Percentiles rank a stretch among this genome's conserved stretches.
phyloP scores from a whole-genome alignment of 35 echinoderm and acorn worm genomes.

The Chiridota heheva region DNA sequence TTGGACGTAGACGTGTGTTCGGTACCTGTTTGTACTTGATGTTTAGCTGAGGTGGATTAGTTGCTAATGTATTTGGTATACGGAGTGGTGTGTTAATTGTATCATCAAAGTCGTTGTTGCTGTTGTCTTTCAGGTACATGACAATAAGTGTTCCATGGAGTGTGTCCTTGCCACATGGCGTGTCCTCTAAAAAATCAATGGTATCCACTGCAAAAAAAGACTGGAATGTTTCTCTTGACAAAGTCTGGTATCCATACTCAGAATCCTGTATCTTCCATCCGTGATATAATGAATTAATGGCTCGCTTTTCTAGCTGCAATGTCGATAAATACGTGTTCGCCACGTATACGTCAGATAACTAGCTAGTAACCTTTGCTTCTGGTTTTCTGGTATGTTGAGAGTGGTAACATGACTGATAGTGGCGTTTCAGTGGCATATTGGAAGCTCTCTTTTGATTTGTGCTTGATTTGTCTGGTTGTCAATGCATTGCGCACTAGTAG shows the following conservation, averaged over 20 bases:
- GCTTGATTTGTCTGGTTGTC: not conserved
- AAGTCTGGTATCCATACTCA: slow-evolving; percentile 28
- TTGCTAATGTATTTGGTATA: slow-evolving; percentile 9
- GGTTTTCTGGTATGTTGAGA: not conserved
- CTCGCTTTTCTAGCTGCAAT: slow-evolving; percentile 23
- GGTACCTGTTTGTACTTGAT: slow-evolving; percentile 30
- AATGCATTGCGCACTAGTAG: slow-evolving; percentile 9
- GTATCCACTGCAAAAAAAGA: slow-evolving; percentile 37
- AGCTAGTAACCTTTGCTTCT: not conserved
- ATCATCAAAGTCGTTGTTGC: not conserved
- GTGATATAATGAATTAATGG: not conserved
- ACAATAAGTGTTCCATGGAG: slow-evolving; percentile 25
- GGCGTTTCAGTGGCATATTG: slow-evolving; percentile 6
- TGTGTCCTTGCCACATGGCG: slow-evolving; percentile 26
- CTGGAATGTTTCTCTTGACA: slow-evolving; percentile 27
- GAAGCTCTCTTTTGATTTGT: slow-evolving; percentile 8
- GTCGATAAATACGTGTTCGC: slow-evolving; percentile 3
- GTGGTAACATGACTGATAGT: slow-evolving; percentile 8
- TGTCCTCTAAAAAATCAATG: slow-evolving; percentile 42
- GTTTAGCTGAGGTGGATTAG: not conserved
- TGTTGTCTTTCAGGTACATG: slow-evolving; percentile 17
- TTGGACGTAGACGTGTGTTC: not conserved
- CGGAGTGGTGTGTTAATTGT: slow-evolving; percentile 13
- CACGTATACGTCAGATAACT: slow-evolving; percentile 8
- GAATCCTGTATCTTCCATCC: slow-evolving; percentile 11